Percentiles rank a stretch among this genome's conserved stretches.
Conservation (phyloP, 2,113 vertebrate genomes). For the Panurus biarmicus region DNA sequence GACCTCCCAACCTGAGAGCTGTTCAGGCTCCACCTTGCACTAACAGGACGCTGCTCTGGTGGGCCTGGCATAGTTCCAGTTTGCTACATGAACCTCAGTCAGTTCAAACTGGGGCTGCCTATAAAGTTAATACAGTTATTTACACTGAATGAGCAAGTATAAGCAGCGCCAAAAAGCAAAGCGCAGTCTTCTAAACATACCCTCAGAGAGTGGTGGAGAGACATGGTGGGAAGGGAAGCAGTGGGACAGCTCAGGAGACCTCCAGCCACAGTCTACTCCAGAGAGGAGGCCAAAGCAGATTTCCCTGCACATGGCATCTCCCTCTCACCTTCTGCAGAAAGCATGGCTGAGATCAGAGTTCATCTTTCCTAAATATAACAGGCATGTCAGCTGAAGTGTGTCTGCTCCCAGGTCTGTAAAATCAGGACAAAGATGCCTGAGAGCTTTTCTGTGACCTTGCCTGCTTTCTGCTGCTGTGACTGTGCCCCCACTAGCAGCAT, state of each 20-base stretch:
- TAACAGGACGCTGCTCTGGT: slow-evolving; percentile 22
- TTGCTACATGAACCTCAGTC: slow-evolving; percentile 30
- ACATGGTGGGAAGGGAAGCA: not conserved
- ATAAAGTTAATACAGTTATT: slow-evolving; percentile 54
- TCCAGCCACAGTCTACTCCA: not conserved
- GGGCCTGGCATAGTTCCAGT: slow-evolving; percentile 1
- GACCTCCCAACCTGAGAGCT: slow-evolving; percentile 27
- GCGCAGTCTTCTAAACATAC: slow-evolving; percentile 13
- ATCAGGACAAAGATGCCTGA: not conserved
- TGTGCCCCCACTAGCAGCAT: not conserved
- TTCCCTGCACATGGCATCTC: not conserved
- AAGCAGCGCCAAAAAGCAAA: not conserved
- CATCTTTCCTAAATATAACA: not conserved
- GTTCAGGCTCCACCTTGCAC: not conserved
- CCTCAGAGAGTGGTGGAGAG: not conserved
- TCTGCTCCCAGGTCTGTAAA: not conserved
- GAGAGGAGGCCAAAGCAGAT: not conserved
- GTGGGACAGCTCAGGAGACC: not conserved
- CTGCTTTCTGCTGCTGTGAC: not conserved
- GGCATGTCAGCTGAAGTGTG: not conserved
- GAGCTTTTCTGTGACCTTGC: not conserved
- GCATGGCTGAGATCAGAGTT: not conserved
- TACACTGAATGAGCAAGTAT: slow-evolving; percentile 37
- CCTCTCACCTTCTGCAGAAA: not conserved
- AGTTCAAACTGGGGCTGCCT: not conserved